phyloP scores from a whole-genome alignment of 2,797 vertebrate species.

The Meriones psammophilus region DNA sequence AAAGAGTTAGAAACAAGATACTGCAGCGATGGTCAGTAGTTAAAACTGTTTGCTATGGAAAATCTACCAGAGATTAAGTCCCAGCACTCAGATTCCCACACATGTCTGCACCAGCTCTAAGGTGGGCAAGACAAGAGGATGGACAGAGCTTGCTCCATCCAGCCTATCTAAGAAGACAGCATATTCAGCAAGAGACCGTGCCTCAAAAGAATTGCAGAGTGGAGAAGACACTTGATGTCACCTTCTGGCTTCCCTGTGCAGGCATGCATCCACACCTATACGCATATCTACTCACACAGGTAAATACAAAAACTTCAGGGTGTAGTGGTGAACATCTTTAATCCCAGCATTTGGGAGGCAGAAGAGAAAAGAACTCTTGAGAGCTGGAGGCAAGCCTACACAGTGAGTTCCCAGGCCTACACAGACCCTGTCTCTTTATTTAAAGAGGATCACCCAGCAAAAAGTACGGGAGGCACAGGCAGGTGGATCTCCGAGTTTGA shows the following conservation, averaged over 20 bases:
- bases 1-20: neutral
- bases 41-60: neutral
- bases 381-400: neutral
- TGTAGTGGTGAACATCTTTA: neutral
- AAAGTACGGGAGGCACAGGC: neutral
- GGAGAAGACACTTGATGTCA: too few species aligned
- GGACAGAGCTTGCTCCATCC: neutral
- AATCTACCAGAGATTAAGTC: neutral
- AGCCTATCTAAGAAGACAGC: too few species aligned
- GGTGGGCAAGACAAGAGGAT: neutral
- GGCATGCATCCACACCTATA: neutral
- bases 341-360: neutral
- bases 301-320: neutral
- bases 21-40: neutral
- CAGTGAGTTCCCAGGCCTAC: neutral
- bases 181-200: neutral
- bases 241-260: neutral
- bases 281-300: neutral
- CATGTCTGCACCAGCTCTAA: neutral
- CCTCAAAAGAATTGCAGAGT: too few species aligned
- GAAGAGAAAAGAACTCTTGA: neutral
- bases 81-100: neutral
- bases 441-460: neutral
- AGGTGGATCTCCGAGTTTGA: neutral
- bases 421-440: neutral